Conservation (phyloP, 1,140 invertebrate species). For the Ctenoplectra terminalis region DNA sequence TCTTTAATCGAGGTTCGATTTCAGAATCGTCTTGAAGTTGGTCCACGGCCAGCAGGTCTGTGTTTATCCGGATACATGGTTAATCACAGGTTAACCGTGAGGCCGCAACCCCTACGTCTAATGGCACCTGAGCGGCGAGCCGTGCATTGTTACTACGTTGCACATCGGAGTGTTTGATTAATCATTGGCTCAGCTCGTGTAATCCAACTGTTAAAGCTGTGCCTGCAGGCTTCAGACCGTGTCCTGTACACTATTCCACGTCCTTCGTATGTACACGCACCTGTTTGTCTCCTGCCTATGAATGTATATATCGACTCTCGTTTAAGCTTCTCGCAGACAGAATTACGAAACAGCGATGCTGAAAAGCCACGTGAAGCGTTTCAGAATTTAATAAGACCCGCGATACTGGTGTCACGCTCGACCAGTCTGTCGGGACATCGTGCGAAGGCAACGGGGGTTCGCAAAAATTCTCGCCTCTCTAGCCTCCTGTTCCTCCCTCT, state of each 20-base stretch:
- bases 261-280: constrained; percentile 14
- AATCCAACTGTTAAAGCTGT: constrained; percentile 71
- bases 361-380: constrained; percentile 4
- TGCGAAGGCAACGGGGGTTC: constrained; percentile 34
- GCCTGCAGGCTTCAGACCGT: constrained; percentile 39
- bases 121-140: constrained; percentile 66
- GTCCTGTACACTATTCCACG: neutral
- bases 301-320: neutral
- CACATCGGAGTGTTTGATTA: constrained; percentile 73
- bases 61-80: constrained; percentile 70
- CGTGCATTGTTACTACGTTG: constrained; percentile 70
- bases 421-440: constrained; percentile 7
- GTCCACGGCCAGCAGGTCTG: constrained; percentile 32
- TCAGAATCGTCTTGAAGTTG: constrained; percentile 59
- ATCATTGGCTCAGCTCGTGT: constrained; percentile 71
- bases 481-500: neutral
- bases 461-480: constrained; percentile 56
- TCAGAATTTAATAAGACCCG: constrained; percentile 54
- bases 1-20: constrained; percentile 56
- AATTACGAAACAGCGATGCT: constrained; percentile 16
- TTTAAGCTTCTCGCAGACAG: neutral
- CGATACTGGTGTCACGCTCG: constrained; percentile 43
- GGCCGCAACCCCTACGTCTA: constrained; percentile 68
- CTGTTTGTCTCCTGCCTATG: neutral
- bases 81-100: constrained; percentile 70